A percentile compares a stretch with the other conserved stretches of the same genome.
Evolutionary conservation across 92 coral and sea anemone genomes (phyloP).

Genomic region (Galaxea fascicularis): DNA sequence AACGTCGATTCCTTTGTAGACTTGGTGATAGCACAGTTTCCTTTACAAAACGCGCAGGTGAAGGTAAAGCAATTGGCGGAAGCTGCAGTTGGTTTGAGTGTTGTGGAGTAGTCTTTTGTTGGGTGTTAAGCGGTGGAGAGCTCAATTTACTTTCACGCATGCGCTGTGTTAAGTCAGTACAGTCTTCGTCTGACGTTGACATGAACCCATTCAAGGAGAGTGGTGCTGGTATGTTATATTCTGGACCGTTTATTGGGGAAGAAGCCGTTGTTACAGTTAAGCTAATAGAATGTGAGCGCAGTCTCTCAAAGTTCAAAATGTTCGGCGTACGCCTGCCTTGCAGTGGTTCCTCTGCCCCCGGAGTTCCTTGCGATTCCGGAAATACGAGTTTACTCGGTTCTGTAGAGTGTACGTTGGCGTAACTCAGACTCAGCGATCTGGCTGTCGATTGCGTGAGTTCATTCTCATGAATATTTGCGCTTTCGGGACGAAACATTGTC

Average conservation of each 20-base stretch:
- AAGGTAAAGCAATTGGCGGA: background rate
- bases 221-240: background rate
- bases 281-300: slow-evolving; percentile 28
- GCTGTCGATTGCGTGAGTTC: background rate
- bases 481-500: background rate
- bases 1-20: background rate
- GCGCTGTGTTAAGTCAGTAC: background rate
- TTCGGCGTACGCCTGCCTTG: no score
- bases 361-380: background rate
- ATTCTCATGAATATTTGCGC: background rate
- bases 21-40: background rate
- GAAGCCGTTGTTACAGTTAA: slow-evolving; percentile 29
- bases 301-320: background rate
- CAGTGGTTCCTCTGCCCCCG: background rate
- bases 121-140: background rate
- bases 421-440: slow-evolving; percentile 14
- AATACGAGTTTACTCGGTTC: background rate
- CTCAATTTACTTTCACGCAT: background rate
- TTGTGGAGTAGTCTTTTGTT: background rate
- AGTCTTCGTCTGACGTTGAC: background rate
- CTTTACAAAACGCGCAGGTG: background rate
- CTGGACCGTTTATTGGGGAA: background rate
- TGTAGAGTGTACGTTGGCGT: background rate
- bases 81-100: slow-evolving; percentile 11
- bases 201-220: slow-evolving; percentile 3